Evolutionary conservation across 2,888 invertebrate genomes (phyloP).

Genomic region (Limenitis camilla): DNA sequence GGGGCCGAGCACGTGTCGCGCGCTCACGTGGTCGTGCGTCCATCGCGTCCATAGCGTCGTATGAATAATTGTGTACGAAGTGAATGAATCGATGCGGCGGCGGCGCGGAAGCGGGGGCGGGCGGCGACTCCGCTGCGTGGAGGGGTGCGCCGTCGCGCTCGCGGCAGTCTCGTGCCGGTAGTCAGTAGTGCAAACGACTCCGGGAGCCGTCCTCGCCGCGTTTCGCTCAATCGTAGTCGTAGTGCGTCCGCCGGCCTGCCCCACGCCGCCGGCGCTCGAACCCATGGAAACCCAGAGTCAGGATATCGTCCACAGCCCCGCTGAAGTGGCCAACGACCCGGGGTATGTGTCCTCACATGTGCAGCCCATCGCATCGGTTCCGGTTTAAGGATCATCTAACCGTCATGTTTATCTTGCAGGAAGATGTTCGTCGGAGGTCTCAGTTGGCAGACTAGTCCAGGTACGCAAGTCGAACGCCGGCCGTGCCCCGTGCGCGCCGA

Average conservation of each 20-base stretch:
- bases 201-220: constrained; percentile 77
- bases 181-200: constrained; percentile 80
- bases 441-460: constrained; percentile 99
- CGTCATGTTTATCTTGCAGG: constrained; percentile 84
- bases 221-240: constrained; percentile 76
- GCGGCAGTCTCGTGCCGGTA: constrained; percentile 84
- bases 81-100: constrained; percentile 73
- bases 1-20: constrained; percentile 63
- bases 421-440: constrained; percentile 99
- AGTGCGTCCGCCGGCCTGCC: constrained; percentile 65
- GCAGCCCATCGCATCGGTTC: constrained; percentile 28
- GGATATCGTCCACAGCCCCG: constrained; percentile 87
- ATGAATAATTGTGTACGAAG: constrained; percentile 72
- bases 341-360: constrained; percentile 76
- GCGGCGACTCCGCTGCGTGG: constrained; percentile 57
- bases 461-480: constrained; percentile 76
- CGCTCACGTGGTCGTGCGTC: constrained; percentile 66
- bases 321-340: constrained; percentile 95
- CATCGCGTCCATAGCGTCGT: constrained; percentile 60
- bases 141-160: constrained; percentile 63
- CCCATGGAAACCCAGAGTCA: constrained; percentile 85
- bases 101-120: constrained; percentile 36
- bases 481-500: constrained; percentile 40
- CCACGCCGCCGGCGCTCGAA: constrained; percentile 60
- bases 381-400: constrained; percentile 48